Percentiles rank a stretch among this genome's conserved stretches.
Conservation (phyloP, 2,113 vertebrate species). For the Tamias sibiricus region DNA sequence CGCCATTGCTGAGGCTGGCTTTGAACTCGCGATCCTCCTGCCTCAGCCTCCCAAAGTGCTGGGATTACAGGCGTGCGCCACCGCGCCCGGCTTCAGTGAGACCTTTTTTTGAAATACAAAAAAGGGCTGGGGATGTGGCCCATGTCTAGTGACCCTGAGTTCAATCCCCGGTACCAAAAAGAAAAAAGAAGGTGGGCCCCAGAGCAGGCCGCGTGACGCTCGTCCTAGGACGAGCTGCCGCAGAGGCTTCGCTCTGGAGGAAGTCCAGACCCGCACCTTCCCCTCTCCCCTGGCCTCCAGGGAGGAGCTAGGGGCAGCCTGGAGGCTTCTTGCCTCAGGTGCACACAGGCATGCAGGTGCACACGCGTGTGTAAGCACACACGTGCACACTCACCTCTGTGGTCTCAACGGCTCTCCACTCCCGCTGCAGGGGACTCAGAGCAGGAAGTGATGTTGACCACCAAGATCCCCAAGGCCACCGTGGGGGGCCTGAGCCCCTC, state of each 20-base stretch:
- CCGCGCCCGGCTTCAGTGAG: too few species aligned
- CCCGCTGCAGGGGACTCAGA: constrained; percentile 90
- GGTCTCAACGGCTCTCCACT: neutral
- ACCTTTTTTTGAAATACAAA: too few species aligned
- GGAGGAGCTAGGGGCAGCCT: neutral
- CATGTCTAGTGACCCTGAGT: too few species aligned
- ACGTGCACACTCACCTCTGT: too few species aligned
- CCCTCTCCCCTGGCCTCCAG: neutral
- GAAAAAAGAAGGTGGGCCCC: neutral
- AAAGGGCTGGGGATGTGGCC: too few species aligned
- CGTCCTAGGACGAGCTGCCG: rapidly evolving
- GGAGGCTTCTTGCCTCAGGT: neutral
- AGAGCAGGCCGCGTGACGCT: too few species aligned
- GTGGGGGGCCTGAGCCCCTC: constrained; percentile 93
- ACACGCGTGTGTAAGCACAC: neutral
- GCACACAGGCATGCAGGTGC: rapidly evolving
- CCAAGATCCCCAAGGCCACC: constrained; percentile 92
- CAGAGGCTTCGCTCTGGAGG: neutral
- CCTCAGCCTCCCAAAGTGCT: too few species aligned
- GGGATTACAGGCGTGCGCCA: too few species aligned
- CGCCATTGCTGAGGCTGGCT: too few species aligned
- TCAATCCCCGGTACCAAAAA: too few species aligned
- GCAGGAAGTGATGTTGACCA: constrained; percentile 97
- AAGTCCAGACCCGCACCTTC: too few species aligned
- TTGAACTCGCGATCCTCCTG: too few species aligned